Evolutionary conservation across 2,797 vertebrate species (phyloP).

Genomic region (Takifugu rubripes): DNA sequence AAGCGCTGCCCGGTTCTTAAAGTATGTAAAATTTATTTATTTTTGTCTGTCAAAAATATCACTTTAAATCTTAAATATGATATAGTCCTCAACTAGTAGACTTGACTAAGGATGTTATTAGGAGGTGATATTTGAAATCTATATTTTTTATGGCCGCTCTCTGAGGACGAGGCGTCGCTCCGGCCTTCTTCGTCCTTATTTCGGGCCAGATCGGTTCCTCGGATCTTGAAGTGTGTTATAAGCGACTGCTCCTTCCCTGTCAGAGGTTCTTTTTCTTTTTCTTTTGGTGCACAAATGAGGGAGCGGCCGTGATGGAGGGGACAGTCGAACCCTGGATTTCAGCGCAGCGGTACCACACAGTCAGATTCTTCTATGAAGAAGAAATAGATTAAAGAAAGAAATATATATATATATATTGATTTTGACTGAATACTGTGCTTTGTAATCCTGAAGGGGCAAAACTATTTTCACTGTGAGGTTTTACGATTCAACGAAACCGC

Average conservation of each 20-base stretch:
- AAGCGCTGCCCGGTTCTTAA: constrained; percentile 44
- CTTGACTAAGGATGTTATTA: constrained; percentile 46
- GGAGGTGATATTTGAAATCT: constrained; percentile 37
- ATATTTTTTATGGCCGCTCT: constrained; percentile 50
- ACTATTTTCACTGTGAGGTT: constrained; percentile 86
- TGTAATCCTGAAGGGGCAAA: constrained; percentile 81
- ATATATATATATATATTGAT: constrained; percentile 69
- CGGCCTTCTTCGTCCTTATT: constrained; percentile 36
- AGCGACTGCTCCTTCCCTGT: constrained; percentile 57
- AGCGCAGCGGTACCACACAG: constrained; percentile 65
- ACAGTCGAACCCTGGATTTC: constrained; percentile 40
- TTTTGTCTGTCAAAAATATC: constrained; percentile 48
- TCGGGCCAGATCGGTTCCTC: constrained; percentile 38
- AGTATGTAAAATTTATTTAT: constrained; percentile 58
- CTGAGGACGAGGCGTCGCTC: constrained; percentile 40
- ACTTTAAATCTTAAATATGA: constrained; percentile 38
- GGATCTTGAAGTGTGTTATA: constrained; percentile 30
- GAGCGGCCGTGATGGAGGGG: constrained; percentile 38
- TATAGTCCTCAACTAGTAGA: constrained; percentile 35
- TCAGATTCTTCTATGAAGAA: constrained; percentile 72
- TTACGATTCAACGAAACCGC: constrained; percentile 78
- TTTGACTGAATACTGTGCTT: constrained; percentile 84
- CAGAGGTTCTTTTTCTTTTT: constrained; percentile 52
- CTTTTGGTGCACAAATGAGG: constrained; percentile 63
- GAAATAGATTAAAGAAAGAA: constrained; percentile 62